Base-by-base conservation (phyloP, 2,888 invertebrate genomes). In the Mellilla xanthometata region DNA sequence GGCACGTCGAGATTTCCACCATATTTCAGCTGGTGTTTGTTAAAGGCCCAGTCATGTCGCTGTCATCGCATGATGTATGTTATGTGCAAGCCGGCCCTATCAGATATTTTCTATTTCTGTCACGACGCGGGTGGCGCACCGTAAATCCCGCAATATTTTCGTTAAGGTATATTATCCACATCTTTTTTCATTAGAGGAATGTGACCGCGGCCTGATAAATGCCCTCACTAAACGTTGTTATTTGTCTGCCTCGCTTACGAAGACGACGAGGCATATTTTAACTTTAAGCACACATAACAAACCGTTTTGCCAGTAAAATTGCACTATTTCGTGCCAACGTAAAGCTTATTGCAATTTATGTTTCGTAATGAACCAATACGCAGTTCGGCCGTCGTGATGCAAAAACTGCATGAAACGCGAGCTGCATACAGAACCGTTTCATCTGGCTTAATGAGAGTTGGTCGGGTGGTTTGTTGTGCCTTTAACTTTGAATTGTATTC, bases 31-130 rank as follows among this genome's bases (percentile, higher is more conserved):
- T 54, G 54, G 62, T 69, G 70, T 76, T 74, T 68, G 66, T 66
- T 71, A 67, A 53, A 58, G 54, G 64, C 62, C 62, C 68, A 68
- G 72, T 72, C 72, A 68, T 75, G 69, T 69, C 52, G 56, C 72
- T 72, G 77, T 77, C 80, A 75, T 66, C 67, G 52, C 24, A 68
- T 79, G 77, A 80, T 75, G 67, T 73, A 79, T 72, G 75, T 68
- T 72, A 72, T 66, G 72, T 67, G 70, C 65, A 68, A 67, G 63
- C 59, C 60, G 59, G 64, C 60, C 49, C 66, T 77, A 74, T 79
- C 72, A 65, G 68, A 77, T 73, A 76, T 76, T 81, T 76, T 73
- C 80, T 81, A 81, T 81, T 81, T 81, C 67, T 77, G 78, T 80
- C 77, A 76, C 81, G 78, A 72, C 68, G 76, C 72, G 72, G 75